phyloP scores from a whole-genome alignment of 2,797 vertebrate species.

The Catostomus latipinnis region DNA sequence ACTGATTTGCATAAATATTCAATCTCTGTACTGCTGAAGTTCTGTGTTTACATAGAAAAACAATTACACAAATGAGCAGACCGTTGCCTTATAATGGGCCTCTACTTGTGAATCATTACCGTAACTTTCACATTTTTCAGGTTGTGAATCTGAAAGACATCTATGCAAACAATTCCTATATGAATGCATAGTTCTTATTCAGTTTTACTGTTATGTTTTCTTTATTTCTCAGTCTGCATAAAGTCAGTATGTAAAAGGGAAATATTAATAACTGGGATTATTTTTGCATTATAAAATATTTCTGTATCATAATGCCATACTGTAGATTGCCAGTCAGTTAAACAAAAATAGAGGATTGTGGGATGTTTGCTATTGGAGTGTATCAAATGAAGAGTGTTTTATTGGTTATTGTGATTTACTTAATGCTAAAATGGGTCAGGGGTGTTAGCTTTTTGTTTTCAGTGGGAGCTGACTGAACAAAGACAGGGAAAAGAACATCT shows the following conservation, averaged over 20 bases:
- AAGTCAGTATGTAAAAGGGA: not conserved
- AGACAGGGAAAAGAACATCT: not conserved
- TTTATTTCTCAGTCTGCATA: not conserved
- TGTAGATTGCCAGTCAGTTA: not conserved
- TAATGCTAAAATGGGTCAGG: not conserved
- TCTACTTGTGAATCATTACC: conserved; percentile 30
- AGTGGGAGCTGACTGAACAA: not conserved
- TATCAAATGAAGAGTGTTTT: not conserved
- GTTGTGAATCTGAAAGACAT: conserved; percentile 16
- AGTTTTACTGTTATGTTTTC: not conserved
- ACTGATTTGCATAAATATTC: conserved; percentile 24
- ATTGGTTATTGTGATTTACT: not conserved
- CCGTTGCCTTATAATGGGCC: conserved; percentile 5
- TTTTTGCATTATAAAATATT: not conserved
- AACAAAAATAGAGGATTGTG: not conserved
- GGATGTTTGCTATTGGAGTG: not conserved
- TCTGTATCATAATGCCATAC: not conserved
- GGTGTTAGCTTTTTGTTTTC: not conserved
- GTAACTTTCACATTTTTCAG: not conserved
- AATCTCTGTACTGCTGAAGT: conserved; percentile 1
- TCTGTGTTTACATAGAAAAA: not conserved
- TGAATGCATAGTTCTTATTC: not conserved
- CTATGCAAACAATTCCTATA: not conserved
- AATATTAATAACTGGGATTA: not conserved
- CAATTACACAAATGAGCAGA: conserved; percentile 25